Conservation (phyloP, 1,140 invertebrate genomes). For the Scaptomyza graminum region DNA sequence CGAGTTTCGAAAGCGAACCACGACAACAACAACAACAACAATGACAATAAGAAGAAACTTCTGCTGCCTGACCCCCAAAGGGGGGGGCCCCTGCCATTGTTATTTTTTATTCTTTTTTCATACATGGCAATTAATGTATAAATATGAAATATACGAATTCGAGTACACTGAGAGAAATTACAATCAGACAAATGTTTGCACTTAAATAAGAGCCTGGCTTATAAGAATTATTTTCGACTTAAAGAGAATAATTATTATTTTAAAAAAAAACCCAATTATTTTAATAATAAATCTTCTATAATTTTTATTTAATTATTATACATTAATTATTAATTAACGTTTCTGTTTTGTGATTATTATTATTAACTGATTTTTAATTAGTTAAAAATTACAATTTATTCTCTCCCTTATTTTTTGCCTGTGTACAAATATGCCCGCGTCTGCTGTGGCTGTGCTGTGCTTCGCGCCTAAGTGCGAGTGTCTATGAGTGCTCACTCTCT, state of each 20-base stretch:
- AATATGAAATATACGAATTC: constrained; percentile 22
- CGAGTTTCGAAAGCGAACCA: constrained; percentile 50
- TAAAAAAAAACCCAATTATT: background rate
- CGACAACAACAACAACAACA: constrained; percentile 15
- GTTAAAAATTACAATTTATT: background rate
- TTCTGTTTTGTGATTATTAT: too few relatives aligned
- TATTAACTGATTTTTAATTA: too few relatives aligned
- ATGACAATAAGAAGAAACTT: constrained; percentile 4
- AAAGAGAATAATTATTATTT: background rate
- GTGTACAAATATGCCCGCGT: background rate
- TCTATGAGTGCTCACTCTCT: constrained; percentile 22
- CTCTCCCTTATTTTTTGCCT: background rate
- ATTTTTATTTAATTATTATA: too few relatives aligned
- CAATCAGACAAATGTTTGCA: too few relatives aligned
- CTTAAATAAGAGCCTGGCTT: too few relatives aligned
- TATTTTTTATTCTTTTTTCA: background rate
- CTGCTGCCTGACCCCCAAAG: background rate
- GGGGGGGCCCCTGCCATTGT: background rate
- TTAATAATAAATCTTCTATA: too few relatives aligned
- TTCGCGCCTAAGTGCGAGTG: constrained; percentile 5
- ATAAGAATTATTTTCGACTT: too few relatives aligned
- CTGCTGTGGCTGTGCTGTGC: too few relatives aligned
- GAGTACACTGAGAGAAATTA: background rate
- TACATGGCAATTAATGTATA: constrained; percentile 52
- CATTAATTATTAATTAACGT: too few relatives aligned